phyloP scores from a whole-genome alignment of 92 coral and sea anemone species.

The Porites divaricata region DNA sequence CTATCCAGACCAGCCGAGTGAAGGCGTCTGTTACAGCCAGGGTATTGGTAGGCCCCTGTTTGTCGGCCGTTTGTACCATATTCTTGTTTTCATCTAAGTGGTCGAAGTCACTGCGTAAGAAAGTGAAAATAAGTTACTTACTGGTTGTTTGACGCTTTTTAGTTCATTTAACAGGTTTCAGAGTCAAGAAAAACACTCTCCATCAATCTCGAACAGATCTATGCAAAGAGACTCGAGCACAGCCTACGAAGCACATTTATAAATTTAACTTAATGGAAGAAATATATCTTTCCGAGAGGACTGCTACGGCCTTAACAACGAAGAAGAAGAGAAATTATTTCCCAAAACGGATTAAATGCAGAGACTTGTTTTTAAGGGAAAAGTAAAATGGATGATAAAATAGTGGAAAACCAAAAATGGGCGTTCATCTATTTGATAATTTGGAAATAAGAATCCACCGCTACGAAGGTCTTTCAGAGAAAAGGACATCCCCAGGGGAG shows the following conservation, averaged over 20 bases:
- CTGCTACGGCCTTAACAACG: background rate
- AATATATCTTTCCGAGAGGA: background rate
- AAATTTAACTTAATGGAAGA: background rate
- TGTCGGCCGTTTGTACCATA: conserved; percentile 43
- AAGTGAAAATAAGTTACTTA: background rate
- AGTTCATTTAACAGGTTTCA: background rate
- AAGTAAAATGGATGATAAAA: too few species aligned
- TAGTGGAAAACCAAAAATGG: too few species aligned
- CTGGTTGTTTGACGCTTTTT: too few species aligned
- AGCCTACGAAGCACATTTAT: background rate
- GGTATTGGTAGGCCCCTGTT: conserved; percentile 5
- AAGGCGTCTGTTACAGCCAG: conserved; percentile 68
- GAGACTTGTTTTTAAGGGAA: too few species aligned
- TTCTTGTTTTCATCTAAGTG: conserved; percentile 53
- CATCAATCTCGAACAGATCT: background rate
- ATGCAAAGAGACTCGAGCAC: background rate
- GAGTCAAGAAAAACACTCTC: background rate
- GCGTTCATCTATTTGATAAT: too few species aligned
- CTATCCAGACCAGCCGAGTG: conserved; percentile 98
- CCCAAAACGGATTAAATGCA: too few species aligned
- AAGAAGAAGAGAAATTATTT: too few species aligned
- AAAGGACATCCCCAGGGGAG: too few species aligned
- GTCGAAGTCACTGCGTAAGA: conserved; percentile 33
- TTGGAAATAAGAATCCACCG: too few species aligned
- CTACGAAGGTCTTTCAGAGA: too few species aligned